Evolutionary conservation across 2,888 invertebrate species (phyloP), one percentile per base, ranked within the genome.

Genomic region (Eupithecia centaureata): DNA sequence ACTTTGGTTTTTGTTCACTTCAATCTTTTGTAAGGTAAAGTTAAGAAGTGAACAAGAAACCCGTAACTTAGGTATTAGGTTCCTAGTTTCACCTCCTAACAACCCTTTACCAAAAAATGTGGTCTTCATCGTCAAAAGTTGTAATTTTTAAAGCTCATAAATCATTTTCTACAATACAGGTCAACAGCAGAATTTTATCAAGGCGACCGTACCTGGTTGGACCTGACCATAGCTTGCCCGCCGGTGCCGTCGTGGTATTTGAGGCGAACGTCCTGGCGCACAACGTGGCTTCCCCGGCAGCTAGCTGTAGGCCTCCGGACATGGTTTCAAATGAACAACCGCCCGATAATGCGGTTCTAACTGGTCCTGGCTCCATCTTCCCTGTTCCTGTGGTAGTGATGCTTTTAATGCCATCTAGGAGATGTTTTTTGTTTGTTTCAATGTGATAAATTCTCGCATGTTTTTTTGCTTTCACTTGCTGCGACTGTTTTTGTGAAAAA

Each of bases 211-310:
- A 83, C 72, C 74, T 85, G 85, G 83, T 66, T 86, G n/a, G 84
- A 89, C 38, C 74, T 91, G 61, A 84, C 85, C 59, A 73, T 89
- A 12, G 82, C 86, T 1, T 87, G 84, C 72, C 73, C 86, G 15
- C 84, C 87, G n/a, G 82, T 85, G 62, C 87, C 85, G 54, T 86
- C 87, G 42, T 92, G 92, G 92, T 92, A 91, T 70, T 75, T 90
- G 54, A 84, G 92, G 8, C 86, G 91, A 4, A 92, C 86, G 0
- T 86, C 90, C 2, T 92, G 92, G 92, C 88, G 92, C 1, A 67
- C 70, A 0, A 60, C 68, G 7, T 67, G 65, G 62, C 76, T 86
- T 5, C 84, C 86, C 2, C 81, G 87, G 7, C 86, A 86, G 65
- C 70, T 89, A 5, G 85, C 85, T 1, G 77, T 83, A 5, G 84